Evolutionary conservation across 2,113 vertebrate genomes (phyloP).

Genomic region (Oryzias curvinotus): DNA sequence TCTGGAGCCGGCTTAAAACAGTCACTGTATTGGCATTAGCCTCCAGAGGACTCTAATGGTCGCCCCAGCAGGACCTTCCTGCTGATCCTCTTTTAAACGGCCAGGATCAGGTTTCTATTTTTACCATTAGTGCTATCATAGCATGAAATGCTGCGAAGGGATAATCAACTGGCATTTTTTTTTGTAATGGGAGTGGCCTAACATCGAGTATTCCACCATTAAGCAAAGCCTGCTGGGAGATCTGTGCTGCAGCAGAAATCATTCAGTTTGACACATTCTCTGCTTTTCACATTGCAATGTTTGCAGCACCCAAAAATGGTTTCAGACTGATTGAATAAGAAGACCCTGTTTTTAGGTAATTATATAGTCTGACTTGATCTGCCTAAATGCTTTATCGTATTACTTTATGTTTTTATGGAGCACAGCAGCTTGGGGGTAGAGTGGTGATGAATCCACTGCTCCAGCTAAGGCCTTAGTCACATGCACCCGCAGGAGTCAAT

Average conservation of each 20-base stretch:
- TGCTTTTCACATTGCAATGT: not conserved
- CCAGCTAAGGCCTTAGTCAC: too few species aligned
- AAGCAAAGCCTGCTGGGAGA: conserved; percentile 1
- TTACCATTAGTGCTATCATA: conserved; percentile 52
- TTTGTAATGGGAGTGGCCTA: not conserved
- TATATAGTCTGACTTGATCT: not conserved
- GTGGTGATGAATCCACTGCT: too few species aligned
- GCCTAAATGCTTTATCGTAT: not conserved
- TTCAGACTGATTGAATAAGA: conserved; percentile 1
- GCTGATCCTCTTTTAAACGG: conserved; percentile 61
- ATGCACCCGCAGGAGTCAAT: too few species aligned
- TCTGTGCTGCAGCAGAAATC: not conserved
- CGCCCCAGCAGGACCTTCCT: conserved; percentile 44
- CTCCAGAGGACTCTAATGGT: conserved; percentile 35
- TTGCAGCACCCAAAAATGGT: not conserved
- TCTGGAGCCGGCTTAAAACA: conserved; percentile 18
- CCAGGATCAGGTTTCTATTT: conserved; percentile 52
- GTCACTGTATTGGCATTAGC: conserved; percentile 30
- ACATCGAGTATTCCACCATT: conserved; percentile 12
- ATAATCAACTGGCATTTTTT: conserved; percentile 48
- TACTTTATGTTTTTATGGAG: not conserved
- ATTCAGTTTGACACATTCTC: not conserved
- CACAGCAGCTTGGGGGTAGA: too few species aligned
- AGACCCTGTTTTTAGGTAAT: not conserved
- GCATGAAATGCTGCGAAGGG: conserved; percentile 45